Evolutionary conservation across 92 coral and sea anemone species (phyloP).

Genomic region (Isaurus tuberculatus): DNA sequence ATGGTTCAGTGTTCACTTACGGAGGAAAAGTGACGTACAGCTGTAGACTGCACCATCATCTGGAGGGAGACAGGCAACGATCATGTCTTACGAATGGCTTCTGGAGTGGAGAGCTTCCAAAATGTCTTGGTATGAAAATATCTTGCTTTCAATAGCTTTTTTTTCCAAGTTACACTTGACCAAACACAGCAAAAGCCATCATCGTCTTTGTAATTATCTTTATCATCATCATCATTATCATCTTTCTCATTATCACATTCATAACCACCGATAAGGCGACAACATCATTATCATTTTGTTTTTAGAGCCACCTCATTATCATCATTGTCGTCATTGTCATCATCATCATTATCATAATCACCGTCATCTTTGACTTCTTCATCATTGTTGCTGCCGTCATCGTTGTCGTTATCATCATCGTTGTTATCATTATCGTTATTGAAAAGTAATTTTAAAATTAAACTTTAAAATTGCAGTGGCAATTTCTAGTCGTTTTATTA

Average conservation of each 20-base stretch:
- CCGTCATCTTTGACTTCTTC: too few relatives aligned
- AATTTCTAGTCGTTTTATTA: too few relatives aligned
- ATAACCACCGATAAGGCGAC: too few relatives aligned
- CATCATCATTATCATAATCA: too few relatives aligned
- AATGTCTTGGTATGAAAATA: conserved; percentile 77
- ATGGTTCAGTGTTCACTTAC: conserved; percentile 78
- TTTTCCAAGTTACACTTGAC: neutral
- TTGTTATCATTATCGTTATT: neutral
- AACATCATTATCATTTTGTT: too few relatives aligned
- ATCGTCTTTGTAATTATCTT: neutral
- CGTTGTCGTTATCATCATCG: neutral
- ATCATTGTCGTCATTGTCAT: neutral
- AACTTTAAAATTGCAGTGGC: too few relatives aligned
- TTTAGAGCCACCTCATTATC: neutral
- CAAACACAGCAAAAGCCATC: neutral
- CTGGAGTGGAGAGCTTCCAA: conserved; percentile 91
- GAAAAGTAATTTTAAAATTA: too few relatives aligned
- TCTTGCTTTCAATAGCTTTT: neutral
- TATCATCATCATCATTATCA: neutral
- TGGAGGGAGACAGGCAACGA: conserved; percentile 81
- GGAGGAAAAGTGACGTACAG: conserved; percentile 66
- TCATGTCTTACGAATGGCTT: conserved; percentile 78
- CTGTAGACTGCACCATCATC: conserved; percentile 84
- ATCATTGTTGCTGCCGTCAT: neutral
- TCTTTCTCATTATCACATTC: neutral